phyloP scores from a whole-genome alignment of 2,888 invertebrate genomes.

The Dermolepida albohirtum region DNA sequence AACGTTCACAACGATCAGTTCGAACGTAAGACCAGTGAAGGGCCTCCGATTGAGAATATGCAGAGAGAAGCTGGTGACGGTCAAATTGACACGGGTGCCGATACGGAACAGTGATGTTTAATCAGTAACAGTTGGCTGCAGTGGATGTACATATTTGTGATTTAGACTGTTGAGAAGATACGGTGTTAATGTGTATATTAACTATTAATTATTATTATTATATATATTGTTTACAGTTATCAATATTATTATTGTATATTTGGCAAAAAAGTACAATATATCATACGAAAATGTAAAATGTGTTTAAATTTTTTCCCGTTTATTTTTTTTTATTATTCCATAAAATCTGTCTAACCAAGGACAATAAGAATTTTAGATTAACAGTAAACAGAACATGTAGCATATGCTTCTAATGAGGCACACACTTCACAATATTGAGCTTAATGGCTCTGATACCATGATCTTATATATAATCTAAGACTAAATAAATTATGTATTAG shows the following conservation, averaged over 20 bases:
- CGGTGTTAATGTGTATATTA: constrained; percentile 41
- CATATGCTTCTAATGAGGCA: too few relatives aligned
- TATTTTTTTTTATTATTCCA: too few relatives aligned
- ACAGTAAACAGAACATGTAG: too few relatives aligned
- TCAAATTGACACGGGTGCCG: constrained; percentile 58
- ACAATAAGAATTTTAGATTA: too few relatives aligned
- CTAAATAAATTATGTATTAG: too few relatives aligned
- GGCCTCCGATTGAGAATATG: constrained; percentile 65
- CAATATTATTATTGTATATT: constrained; percentile 43
- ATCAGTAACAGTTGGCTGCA: constrained; percentile 21
- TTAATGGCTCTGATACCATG: too few relatives aligned
- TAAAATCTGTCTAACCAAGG: too few relatives aligned
- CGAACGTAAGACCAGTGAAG: constrained; percentile 52
- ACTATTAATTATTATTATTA: constrained; percentile 39
- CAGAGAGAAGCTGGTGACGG: constrained; percentile 70
- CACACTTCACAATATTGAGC: too few relatives aligned
- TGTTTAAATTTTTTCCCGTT: too few relatives aligned
- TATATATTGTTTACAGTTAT: constrained; percentile 43
- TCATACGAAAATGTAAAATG: constrained; percentile 19
- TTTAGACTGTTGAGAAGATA: constrained; percentile 30
- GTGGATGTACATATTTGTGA: constrained; percentile 42
- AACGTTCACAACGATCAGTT: constrained; percentile 44
- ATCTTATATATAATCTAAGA: too few relatives aligned
- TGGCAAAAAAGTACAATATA: constrained; percentile 43
- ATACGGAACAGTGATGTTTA: constrained; percentile 56